phyloP scores from a whole-genome alignment of 1,140 invertebrate genomes.

The Ceratosolen fusciceps region DNA sequence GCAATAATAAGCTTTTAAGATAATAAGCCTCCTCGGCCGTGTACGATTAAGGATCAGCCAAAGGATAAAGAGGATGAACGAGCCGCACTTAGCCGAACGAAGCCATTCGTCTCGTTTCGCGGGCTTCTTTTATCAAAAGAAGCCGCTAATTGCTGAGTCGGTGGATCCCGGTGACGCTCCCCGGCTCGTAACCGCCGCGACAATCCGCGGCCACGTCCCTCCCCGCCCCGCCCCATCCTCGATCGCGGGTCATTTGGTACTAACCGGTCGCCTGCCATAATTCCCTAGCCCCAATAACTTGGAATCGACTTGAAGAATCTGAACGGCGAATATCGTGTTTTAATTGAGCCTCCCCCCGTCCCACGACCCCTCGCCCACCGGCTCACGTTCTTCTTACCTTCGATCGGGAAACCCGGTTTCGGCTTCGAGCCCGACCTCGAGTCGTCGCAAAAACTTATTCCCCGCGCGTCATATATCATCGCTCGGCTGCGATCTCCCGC shows the following conservation, averaged over 20 bases:
- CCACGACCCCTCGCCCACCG: no score
- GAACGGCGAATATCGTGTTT: not conserved
- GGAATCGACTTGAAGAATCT: not conserved
- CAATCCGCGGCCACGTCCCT: no score
- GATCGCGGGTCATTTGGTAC: not conserved
- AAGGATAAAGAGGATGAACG: not conserved
- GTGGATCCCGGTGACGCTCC: conserved; percentile 7
- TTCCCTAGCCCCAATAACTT: not conserved
- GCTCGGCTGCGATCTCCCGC: not conserved
- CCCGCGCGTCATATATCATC: not conserved
- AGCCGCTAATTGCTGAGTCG: conserved; percentile 35
- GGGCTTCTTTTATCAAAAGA: conserved; percentile 32
- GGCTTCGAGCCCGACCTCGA: not conserved
- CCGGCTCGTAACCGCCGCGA: no score
- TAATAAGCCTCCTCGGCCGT: conserved; percentile 28
- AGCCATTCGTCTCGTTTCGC: conserved; percentile 16
- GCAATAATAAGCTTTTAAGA: conserved; percentile 33
- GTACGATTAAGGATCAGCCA: conserved; percentile 16
- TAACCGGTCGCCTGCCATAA: conserved; percentile 34
- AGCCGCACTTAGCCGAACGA: not conserved
- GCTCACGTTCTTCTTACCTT: no score
- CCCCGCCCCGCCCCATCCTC: not conserved
- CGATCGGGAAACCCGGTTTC: not conserved
- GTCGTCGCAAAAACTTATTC: not conserved
- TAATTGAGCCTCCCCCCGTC: not conserved